Base-by-base conservation (phyloP, 2,797 vertebrate species). In the Octomys mimax region DNA sequence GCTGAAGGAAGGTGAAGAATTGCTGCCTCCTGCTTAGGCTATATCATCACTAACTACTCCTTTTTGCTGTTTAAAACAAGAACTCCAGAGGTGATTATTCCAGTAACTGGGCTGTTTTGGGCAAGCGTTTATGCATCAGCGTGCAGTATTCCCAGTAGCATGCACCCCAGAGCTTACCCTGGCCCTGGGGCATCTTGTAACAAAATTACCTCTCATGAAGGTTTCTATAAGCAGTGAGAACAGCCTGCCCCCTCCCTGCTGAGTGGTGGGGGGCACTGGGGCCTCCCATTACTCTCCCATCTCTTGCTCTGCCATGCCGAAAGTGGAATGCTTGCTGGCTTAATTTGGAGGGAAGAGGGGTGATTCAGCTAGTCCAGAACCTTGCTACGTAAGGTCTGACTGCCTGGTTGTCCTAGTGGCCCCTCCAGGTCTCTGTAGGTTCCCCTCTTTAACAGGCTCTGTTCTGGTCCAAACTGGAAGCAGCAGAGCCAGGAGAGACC, bases 51-150 rank as follows among this genome's bases (percentile, higher is more conserved):
- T 39, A 12, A 33, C 36, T 28, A 2, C 24, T 10, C 26, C 26
- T 61, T 70, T 73, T 54, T 59, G 39, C 5, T 14, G 52, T 64
- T 49, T 21, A 18, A 92, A 81, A 42, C 86, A 87, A 66, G 79
- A 91, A 49, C n/a, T 71, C 3, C 81, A 64, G 64, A 89, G 94
- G 61, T 85, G 28, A 85, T 77, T 64, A 36, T 88, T 89, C 19
- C 54, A 78, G 13, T 36, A 87, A 71, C 64, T 57, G 54, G 68
- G 80, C 22, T 87, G 49, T 54, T 80, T 59, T 91, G 0, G 0
- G 16, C 33, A 80, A 84, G 33, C 42, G 2, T 28, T 59, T 73
- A 31, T 91, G 61, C 26, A 26, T 90, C 52, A 31, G 12, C 13
- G 3, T 52, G 11, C 21, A 68, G 11, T 71, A 21, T 89, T 92